Evolutionary conservation across 2,888 invertebrate genomes (phyloP).

Genomic region (Caenorhabditis sinica): DNA sequence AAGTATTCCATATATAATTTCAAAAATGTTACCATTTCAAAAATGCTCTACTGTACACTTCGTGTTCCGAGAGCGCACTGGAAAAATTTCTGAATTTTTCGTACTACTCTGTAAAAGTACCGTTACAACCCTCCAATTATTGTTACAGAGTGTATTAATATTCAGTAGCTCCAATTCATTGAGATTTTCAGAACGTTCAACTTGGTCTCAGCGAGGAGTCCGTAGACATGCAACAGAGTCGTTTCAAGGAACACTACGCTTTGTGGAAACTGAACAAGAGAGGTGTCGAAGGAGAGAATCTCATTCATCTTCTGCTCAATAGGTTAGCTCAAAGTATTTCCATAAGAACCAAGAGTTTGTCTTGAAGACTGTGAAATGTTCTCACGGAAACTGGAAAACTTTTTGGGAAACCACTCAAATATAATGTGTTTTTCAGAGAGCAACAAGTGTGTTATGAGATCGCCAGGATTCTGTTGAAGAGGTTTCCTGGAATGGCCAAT

Average conservation of each 20-base stretch:
- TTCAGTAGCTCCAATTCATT: not conserved
- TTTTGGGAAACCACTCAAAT: no score
- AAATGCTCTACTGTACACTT: no score
- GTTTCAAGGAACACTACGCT: constrained; percentile 87
- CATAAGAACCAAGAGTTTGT: no score
- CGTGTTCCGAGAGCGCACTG: no score
- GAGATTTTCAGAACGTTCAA: constrained; percentile 77
- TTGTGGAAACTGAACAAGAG: constrained; percentile 98
- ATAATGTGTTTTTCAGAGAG: constrained; percentile 65
- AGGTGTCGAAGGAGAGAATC: constrained; percentile 95
- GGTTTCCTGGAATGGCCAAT: constrained; percentile 88
- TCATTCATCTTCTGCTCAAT: constrained; percentile 95
- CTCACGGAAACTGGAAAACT: not conserved
- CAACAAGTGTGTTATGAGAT: constrained; percentile 85
- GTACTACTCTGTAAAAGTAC: no score
- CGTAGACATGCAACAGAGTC: constrained; percentile 89
- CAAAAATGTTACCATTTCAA: no score
- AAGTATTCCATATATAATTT: no score
- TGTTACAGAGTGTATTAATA: no score
- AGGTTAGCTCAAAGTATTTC: constrained; percentile 91
- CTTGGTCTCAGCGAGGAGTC: constrained; percentile 90
- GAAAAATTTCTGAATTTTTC: no score
- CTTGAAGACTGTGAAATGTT: not conserved
- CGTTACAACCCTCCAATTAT: no score
- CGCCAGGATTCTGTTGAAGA: constrained; percentile 90